These are phyloP conservation scores for Rhamnusium bicolor DNA, from an alignment of 2,888 invertebrate species.

Conservation along the genomic window DNA sequence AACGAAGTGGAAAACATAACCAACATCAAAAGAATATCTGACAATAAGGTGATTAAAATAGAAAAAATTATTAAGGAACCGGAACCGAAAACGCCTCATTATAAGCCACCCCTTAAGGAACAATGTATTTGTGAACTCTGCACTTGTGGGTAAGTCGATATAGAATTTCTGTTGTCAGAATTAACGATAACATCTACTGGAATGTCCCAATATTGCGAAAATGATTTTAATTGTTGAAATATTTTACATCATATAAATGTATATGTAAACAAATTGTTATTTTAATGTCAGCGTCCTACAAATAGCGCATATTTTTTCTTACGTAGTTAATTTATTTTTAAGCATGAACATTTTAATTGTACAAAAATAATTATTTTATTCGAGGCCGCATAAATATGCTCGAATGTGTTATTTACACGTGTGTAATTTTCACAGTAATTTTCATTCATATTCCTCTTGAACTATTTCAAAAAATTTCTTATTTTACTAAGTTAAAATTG, in stretches of 20 bases:
- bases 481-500: too few relatives aligned
- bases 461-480: too few relatives aligned
- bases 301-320: background rate
- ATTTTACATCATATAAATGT: background rate
- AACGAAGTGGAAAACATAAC: conserved; percentile 69
- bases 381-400: background rate
- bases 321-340: background rate
- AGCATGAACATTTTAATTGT: background rate
- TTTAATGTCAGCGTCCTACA: background rate
- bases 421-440: too few relatives aligned
- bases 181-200: background rate
- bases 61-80: conserved; percentile 68
- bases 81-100: conserved; percentile 66
- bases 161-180: conserved; percentile 11
- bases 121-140: conserved; percentile 93
- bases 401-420: too few relatives aligned
- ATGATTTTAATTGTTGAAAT: too few relatives aligned
- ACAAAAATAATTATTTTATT: background rate
- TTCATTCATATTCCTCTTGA: too few relatives aligned
- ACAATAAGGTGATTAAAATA: conserved; percentile 73
- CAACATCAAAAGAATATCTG: conserved; percentile 70
- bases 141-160: conserved; percentile 87
- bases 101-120: conserved; percentile 76
- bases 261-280: background rate
- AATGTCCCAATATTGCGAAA: too few relatives aligned